A percentile compares a stretch with the other conserved stretches of the same genome.
Evolutionary conservation across 2,888 invertebrate species (phyloP).

Genomic region (Tetragonisca angustula): DNA sequence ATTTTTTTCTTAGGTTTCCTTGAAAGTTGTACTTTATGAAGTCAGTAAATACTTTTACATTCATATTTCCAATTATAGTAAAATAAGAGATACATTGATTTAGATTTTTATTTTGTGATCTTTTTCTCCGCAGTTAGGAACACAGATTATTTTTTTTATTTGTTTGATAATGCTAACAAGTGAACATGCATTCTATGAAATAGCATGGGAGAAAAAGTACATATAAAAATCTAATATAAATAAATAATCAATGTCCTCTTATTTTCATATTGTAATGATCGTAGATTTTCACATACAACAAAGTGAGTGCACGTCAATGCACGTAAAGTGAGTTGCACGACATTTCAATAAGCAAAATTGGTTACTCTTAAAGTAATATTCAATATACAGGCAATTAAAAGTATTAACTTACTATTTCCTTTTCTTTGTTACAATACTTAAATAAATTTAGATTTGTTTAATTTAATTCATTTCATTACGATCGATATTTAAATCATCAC

Average conservation of each 20-base stretch:
- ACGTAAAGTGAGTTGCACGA: conserved; percentile 41
- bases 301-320: conserved; percentile 11
- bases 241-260: conserved; percentile 44
- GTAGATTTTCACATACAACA: conserved; percentile 43
- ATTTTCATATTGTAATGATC: conserved; percentile 53
- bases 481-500: conserved; percentile 40
- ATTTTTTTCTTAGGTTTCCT: conserved; percentile 61
- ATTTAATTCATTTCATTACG: conserved; percentile 20
- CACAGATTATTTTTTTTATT: not conserved
- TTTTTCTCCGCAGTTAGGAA: conserved; percentile 25
- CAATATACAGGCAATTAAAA: conserved; percentile 44
- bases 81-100: conserved; percentile 43
- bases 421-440: conserved; percentile 27
- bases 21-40: conserved; percentile 46
- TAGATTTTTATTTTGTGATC: conserved; percentile 30
- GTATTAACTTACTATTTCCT: conserved; percentile 43
- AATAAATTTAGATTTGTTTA: conserved; percentile 46
- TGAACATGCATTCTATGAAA: not conserved
- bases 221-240: conserved; percentile 34
- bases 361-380: conserved; percentile 33
- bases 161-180: conserved; percentile 9
- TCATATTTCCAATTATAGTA: conserved; percentile 34
- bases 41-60: conserved; percentile 48
- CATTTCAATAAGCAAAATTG: conserved; percentile 44
- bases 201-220: conserved; percentile 10